phyloP scores from a whole-genome alignment of 2,113 vertebrate genomes.

The Dromaius novaehollandiae region DNA sequence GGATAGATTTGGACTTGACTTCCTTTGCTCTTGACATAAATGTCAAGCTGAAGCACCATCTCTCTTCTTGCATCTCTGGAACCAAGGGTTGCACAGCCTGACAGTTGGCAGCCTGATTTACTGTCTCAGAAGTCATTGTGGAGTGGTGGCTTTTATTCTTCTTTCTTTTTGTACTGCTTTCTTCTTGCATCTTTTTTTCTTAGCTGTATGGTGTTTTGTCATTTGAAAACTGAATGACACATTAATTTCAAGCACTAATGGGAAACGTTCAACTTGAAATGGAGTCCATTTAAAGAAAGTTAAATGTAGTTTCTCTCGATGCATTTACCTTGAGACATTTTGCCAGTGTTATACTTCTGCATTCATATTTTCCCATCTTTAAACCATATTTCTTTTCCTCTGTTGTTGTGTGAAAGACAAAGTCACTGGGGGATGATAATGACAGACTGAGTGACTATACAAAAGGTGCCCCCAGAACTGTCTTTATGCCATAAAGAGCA shows the following conservation, averaged over 20 bases:
- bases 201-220: constrained; percentile 40
- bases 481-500: background rate
- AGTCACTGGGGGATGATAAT: constrained; percentile 25
- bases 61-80: background rate
- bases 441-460: constrained; percentile 51
- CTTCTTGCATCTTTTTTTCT: background rate
- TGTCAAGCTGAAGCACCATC: constrained; percentile 6
- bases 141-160: constrained; percentile 15
- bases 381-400: background rate
- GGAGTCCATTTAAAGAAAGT: constrained; percentile 44
- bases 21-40: background rate
- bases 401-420: constrained; percentile 36
- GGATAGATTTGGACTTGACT: background rate
- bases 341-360: constrained; percentile 22
- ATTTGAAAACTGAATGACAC: constrained; percentile 60
- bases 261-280: constrained; percentile 61
- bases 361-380: constrained; percentile 37
- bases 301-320: constrained; percentile 49
- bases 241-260: constrained; percentile 66
- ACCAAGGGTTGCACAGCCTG: background rate
- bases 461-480: constrained; percentile 1
- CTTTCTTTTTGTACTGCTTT: background rate
- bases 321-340: constrained; percentile 43
- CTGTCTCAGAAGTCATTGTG: background rate
- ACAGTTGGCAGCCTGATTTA: constrained; percentile 32